phyloP scores from a whole-genome alignment of 30 jellyfish, hydroid and myxozoan genomes.

The Pelagia noctiluca region DNA sequence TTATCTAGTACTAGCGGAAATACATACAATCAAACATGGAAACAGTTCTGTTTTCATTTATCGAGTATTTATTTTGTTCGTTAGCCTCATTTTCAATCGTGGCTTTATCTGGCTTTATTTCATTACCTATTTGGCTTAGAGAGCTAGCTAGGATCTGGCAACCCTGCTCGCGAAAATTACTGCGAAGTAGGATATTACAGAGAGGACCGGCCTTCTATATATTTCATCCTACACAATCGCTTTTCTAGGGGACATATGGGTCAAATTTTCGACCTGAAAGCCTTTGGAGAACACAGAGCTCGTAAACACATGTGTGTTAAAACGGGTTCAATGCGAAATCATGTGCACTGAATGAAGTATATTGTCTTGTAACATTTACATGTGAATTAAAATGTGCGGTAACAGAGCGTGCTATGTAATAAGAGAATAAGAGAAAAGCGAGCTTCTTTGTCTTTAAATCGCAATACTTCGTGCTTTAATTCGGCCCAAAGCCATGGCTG shows the following conservation, averaged over 20 bases:
- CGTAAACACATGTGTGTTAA: conserved; percentile 60
- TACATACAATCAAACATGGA: too few relatives aligned
- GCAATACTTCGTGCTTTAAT: background rate
- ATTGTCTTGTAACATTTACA: conserved; percentile 61
- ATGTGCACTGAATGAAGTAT: conserved; percentile 36
- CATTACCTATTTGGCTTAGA: too few relatives aligned
- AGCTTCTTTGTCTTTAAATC: background rate
- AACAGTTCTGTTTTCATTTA: too few relatives aligned
- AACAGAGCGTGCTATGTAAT: conserved; percentile 60
- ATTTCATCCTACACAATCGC: too few relatives aligned
- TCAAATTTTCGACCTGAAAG: too few relatives aligned
- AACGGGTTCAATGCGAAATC: conserved; percentile 11
- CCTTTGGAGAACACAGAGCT: conserved; percentile 25
- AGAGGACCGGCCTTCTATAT: too few relatives aligned
- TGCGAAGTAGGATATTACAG: background rate
- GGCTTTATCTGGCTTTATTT: too few relatives aligned
- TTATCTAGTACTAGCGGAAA: too few relatives aligned
- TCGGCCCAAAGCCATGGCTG: background rate
- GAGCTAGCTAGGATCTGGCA: too few relatives aligned
- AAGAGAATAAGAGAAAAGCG: conserved; percentile 1
- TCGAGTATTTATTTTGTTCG: too few relatives aligned
- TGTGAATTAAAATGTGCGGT: conserved; percentile 54
- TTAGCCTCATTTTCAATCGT: too few relatives aligned
- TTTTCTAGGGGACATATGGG: too few relatives aligned
- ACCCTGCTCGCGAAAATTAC: background rate